Base-by-base conservation (phyloP, 1,140 invertebrate species). In the Cyphomyrmex costatus region DNA sequence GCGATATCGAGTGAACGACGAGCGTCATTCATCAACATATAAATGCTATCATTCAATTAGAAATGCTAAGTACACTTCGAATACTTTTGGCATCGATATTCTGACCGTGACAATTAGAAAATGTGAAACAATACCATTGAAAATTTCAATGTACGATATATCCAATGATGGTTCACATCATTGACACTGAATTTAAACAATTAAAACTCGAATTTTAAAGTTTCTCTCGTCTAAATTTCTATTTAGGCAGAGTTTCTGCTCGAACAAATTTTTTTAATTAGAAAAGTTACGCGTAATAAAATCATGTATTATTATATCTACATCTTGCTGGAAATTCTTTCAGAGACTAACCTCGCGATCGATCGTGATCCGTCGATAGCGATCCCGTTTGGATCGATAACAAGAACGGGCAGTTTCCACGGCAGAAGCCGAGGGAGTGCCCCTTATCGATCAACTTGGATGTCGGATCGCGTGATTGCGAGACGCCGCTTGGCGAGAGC, bases 401-500 rank as follows among this genome's bases (percentile, higher is more conserved):
- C 21, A 19, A 46, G 53, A 49, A n/a, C 36, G 12, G 36, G 56
- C 79, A 60, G 68, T 70, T 83, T 74, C 65, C 49, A 71, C 65
- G n/a, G 78, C 78, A 30, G 49, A 73, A 46, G 24, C 33, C 51
- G 24, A 71, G 68, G 53, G 53, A 30, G 85, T 70, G 58, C 61
- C 87, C 42, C 88, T 88, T 82, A 80, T 89, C 88, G 87, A 89
- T 89, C 88, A 83, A 86, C 83, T 16, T 70, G 76, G 77, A 79
- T 63, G 74, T 86, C 87, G 71, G 79, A 71, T 89, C 66, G 85
- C 87, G 79, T 83, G 78, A 88, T 89, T 88, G 79, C 76, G 76
- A 84, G 16, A 58, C n/a, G 74, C 85, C 19, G 88, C 76, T 89
- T 85, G 86, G 65, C 87, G 53, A 27, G 77, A 78, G 60, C 87